phyloP scores from a whole-genome alignment of 2,113 vertebrate genomes.

The Myiozetetes cayanensis region DNA sequence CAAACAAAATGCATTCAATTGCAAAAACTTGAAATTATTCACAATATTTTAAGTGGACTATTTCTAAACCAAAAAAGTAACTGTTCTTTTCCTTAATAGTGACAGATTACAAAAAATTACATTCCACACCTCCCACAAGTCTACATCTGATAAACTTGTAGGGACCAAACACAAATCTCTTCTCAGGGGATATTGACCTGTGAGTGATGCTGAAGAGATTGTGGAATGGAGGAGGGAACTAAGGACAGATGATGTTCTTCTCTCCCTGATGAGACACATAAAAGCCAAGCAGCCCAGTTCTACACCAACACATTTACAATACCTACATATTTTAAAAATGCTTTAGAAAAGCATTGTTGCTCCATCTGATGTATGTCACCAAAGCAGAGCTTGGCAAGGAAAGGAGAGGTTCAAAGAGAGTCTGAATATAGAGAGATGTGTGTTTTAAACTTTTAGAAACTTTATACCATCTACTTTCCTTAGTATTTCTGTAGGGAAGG shows the following conservation, averaged over 20 bases:
- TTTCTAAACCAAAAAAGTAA: not conserved
- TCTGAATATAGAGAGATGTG: not conserved
- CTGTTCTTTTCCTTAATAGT: not conserved
- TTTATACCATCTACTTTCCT: not conserved
- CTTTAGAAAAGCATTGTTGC: not conserved
- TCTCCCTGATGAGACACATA: not conserved
- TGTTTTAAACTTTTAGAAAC: not conserved
- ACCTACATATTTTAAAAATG: not conserved
- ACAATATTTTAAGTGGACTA: not conserved
- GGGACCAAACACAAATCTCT: no score
- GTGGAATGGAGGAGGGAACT: not conserved
- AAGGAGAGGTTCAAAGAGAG: not conserved
- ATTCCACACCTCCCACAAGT: not conserved
- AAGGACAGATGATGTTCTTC: not conserved
- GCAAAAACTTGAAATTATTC: not conserved
- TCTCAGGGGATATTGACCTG: not conserved
- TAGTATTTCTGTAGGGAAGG: not conserved
- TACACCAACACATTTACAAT: not conserved
- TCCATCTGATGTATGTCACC: not conserved
- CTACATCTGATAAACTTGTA: not conserved
- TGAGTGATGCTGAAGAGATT: not conserved
- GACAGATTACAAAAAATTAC: not conserved
- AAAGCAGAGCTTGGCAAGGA: not conserved
- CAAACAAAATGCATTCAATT: not conserved
- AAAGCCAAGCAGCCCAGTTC: not conserved